A percentile compares a stretch with the other conserved stretches of the same genome.
Evolutionary conservation across 2,888 invertebrate species (phyloP).

Genomic region (Mellilla xanthometata): DNA sequence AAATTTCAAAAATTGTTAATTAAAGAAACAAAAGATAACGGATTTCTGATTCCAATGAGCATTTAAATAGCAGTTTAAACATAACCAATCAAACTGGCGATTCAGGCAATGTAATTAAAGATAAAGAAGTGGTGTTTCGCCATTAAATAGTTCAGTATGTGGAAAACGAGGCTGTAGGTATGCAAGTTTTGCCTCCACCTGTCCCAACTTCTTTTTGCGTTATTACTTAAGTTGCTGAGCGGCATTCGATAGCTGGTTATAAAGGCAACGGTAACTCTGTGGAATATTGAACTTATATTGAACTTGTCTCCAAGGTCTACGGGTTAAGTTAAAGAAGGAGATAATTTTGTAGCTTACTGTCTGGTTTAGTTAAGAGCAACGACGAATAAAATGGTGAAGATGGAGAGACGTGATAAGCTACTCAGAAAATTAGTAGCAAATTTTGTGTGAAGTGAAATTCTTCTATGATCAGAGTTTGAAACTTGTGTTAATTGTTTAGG

Average conservation of each 20-base stretch:
- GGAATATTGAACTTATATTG: constrained; percentile 16
- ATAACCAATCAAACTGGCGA: neutral
- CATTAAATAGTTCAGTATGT: constrained; percentile 18
- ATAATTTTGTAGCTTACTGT: too few relatives aligned
- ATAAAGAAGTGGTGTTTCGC: constrained; percentile 2
- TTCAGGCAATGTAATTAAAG: constrained; percentile 3
- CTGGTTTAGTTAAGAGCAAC: too few relatives aligned
- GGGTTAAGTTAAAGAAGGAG: too few relatives aligned
- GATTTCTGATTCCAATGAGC: too few relatives aligned
- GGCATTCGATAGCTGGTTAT: constrained; percentile 14
- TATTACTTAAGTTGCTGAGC: constrained; percentile 10
- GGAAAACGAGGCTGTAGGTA: constrained; percentile 4
- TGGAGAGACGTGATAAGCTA: too few relatives aligned
- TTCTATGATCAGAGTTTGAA: too few relatives aligned
- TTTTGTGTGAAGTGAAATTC: too few relatives aligned
- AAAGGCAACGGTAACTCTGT: constrained; percentile 18
- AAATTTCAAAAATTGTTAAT: too few relatives aligned
- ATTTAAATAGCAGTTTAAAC: neutral
- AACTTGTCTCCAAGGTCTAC: neutral
- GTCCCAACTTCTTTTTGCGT: constrained; percentile 16
- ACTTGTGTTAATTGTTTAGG: too few relatives aligned
- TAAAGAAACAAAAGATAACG: too few relatives aligned
- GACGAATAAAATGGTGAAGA: too few relatives aligned
- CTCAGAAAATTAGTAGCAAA: too few relatives aligned
- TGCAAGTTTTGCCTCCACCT: constrained; percentile 12